These are phyloP conservation scores for Hydrotaea diabolus DNA, from an alignment of 2,888 invertebrate species.

Conservation along the genomic window DNA sequence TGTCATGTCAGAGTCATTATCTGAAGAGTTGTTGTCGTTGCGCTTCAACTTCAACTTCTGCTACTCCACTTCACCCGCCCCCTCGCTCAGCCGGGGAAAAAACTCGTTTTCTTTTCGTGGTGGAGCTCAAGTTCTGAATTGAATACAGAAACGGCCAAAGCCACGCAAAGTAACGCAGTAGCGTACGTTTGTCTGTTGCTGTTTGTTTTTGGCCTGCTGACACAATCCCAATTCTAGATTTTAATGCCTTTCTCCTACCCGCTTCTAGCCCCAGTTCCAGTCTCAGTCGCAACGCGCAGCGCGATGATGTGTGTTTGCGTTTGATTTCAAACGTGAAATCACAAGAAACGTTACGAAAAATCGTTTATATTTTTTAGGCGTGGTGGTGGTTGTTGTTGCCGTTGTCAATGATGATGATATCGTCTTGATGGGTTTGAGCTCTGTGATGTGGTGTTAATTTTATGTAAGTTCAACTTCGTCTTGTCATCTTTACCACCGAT, in stretches of 20 bases:
- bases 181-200: constrained; percentile 33
- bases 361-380: constrained; percentile 53
- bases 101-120: constrained; percentile 48
- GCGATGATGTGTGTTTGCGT: too few relatives aligned
- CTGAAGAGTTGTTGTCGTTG: constrained; percentile 16
- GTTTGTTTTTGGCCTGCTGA: constrained; percentile 67
- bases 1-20: constrained; percentile 18
- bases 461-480: constrained; percentile 28
- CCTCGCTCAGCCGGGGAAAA: constrained; percentile 25
- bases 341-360: constrained; percentile 24
- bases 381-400: constrained; percentile 49
- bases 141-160: not conserved
- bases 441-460: constrained; percentile 35
- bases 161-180: not conserved
- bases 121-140: not conserved
- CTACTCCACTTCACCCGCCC: not conserved
- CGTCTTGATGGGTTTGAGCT: constrained; percentile 16
- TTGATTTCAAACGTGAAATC: constrained; percentile 30
- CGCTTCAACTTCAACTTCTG: constrained; percentile 3
- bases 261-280: not conserved
- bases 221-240: constrained; percentile 65
- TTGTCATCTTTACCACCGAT: not conserved
- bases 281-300: too few relatives aligned
- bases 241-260: constrained; percentile 2
- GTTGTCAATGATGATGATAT: not conserved